phyloP scores from a whole-genome alignment of 2,888 invertebrate genomes.

The Melipona bicolor region DNA sequence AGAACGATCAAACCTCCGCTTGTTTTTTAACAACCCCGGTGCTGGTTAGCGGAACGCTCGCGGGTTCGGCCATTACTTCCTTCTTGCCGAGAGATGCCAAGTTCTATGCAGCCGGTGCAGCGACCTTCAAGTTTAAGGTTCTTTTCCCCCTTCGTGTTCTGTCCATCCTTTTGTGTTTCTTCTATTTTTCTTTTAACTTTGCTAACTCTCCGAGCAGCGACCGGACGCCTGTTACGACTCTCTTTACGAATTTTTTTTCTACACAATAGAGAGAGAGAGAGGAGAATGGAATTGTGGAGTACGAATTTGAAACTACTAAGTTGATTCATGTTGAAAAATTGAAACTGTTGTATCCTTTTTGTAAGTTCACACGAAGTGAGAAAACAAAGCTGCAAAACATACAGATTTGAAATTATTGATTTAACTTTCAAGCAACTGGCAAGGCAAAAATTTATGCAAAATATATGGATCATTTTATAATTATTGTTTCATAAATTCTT shows the following conservation, averaged over 20 bases:
- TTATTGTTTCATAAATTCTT: too few relatives aligned
- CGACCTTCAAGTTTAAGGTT: background rate
- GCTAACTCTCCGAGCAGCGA: too few relatives aligned
- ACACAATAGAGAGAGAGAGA: background rate
- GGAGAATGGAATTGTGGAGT: background rate
- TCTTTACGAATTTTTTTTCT: background rate
- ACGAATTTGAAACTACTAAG: background rate
- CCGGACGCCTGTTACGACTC: background rate
- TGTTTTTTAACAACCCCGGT: background rate
- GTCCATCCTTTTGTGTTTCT: background rate
- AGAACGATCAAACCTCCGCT: constrained; percentile 2
- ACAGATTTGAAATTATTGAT: too few relatives aligned
- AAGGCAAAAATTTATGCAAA: too few relatives aligned
- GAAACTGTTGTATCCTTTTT: too few relatives aligned
- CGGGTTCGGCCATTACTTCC: background rate
- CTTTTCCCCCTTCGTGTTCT: background rate
- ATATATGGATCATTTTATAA: too few relatives aligned
- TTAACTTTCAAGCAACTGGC: too few relatives aligned
- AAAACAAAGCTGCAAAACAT: too few relatives aligned
- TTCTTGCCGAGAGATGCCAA: background rate
- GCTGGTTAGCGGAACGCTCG: background rate
- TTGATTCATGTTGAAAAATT: too few relatives aligned
- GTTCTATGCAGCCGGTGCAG: background rate
- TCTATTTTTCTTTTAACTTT: background rate
- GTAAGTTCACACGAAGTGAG: too few relatives aligned